Conservation (phyloP, 1,140 invertebrate genomes). For the Tetramorium parvispinum region DNA sequence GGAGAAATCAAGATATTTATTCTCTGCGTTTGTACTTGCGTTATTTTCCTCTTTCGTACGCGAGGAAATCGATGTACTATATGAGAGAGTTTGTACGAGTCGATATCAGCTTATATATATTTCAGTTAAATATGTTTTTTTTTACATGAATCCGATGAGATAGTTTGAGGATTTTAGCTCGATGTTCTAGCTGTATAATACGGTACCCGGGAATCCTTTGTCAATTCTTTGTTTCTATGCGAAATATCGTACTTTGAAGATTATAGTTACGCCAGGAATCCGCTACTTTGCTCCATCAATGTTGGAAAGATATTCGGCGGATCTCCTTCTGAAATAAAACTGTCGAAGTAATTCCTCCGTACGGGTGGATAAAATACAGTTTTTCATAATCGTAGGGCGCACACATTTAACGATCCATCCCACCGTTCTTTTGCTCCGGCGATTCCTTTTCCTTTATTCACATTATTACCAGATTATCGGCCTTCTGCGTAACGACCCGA, state of each 20-base stretch:
- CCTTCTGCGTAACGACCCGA: slow-evolving; percentile 28
- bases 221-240: background rate
- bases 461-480: slow-evolving; percentile 46
- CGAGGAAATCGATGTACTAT: background rate
- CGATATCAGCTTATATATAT: slow-evolving; percentile 13
- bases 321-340: background rate
- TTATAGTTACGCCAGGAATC: slow-evolving; percentile 8
- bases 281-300: background rate
- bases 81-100: background rate
- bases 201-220: background rate
- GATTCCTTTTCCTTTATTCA: slow-evolving; percentile 19
- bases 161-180: slow-evolving; percentile 2
- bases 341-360: background rate
- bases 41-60: slow-evolving; percentile 2
- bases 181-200: background rate
- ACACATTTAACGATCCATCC: background rate
- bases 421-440: background rate
- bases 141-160: slow-evolving; percentile 1
- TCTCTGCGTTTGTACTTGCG: background rate
- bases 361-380: background rate
- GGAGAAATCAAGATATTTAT: slow-evolving; percentile 37
- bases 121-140: slow-evolving; percentile 3
- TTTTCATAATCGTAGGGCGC: background rate
- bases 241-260: background rate
- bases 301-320: background rate